phyloP scores from a whole-genome alignment of 37 sponge, comb jelly and placozoan species.

The Lycopodina hypogea region DNA sequence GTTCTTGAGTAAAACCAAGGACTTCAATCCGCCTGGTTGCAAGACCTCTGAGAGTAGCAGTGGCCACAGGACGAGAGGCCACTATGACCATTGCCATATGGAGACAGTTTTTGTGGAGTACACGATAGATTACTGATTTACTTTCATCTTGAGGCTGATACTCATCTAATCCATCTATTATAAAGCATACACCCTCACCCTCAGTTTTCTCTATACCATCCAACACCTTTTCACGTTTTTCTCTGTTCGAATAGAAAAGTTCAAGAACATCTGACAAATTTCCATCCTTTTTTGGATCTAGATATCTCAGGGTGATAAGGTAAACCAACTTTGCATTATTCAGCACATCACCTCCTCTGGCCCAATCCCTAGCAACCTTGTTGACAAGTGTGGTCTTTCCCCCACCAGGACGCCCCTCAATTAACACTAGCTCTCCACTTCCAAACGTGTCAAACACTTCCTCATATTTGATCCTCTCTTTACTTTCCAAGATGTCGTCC shows the following conservation, averaged over 20 bases:
- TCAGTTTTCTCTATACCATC: no score
- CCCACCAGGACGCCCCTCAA: conserved; percentile 21
- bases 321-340: background rate
- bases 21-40: conserved; percentile 23
- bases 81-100: no score
- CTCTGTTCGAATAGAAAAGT: background rate
- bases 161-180: conserved; percentile 38
- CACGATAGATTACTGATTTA: no score
- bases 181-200: no score
- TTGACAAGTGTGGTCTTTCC: conserved; percentile 34
- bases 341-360: no score
- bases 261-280: background rate
- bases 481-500: conserved; percentile 5
- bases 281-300: background rate
- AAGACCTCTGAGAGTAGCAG: no score
- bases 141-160: background rate
- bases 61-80: no score
- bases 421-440: no score
- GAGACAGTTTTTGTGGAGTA: background rate
- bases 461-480: background rate
- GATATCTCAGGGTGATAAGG: background rate
- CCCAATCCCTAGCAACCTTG: no score
- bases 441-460: no score
- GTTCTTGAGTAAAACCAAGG: conserved; percentile 8
- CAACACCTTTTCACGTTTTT: background rate